Base-by-base conservation (phyloP, 92 coral and sea anemone genomes). In the Porites divaricata region DNA sequence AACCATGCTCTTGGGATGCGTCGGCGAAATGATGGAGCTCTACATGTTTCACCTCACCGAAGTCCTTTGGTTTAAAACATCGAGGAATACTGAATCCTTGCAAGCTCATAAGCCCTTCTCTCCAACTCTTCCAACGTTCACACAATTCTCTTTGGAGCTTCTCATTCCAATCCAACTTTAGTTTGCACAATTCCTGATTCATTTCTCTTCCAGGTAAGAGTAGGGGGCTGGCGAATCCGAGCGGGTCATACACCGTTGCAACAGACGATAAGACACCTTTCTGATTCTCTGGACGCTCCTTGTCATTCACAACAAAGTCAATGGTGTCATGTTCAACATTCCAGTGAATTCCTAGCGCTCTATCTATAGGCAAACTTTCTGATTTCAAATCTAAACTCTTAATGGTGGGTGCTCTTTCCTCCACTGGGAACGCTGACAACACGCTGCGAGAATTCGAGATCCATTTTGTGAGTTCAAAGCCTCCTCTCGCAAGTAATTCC, bases 1-100 rank as follows among this genome's bases (percentile, higher is more conserved):
- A 93, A 52, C 92, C 96, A 72, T 93, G 93, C 79, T 87, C 95
- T 79, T 89, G 90, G 8, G 93, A 87, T 13, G 83, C 86, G 35
- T 84, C 88, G 9, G 88, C 76, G 52, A 69, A 85, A 12, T 64
- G 69, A 22, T 19, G 69, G 5, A 64, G 41, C 24, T 64, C 69
- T 4, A 21, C 25, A 20, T 12, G 0, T 9, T n/a, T 19, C 6
- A 2, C 69, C 21, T 19, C 66, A 13, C 66, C 66, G 19, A 62
- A 8, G 15, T 62, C 66, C 8, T 16, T 19, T 1, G 66, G 66
- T 3, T 7, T 8, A 21, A 9, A 62, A 7, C 20, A 16, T 1
- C 66, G 16, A 14, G 66, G 66, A 62, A 62, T 62, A 20, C 66
- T 62, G 23, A 14, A 62, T 14, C 19, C 23, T 16, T 9, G 8